phyloP scores from a whole-genome alignment of 1,140 invertebrate species.

The Drosophila sp. region DNA sequence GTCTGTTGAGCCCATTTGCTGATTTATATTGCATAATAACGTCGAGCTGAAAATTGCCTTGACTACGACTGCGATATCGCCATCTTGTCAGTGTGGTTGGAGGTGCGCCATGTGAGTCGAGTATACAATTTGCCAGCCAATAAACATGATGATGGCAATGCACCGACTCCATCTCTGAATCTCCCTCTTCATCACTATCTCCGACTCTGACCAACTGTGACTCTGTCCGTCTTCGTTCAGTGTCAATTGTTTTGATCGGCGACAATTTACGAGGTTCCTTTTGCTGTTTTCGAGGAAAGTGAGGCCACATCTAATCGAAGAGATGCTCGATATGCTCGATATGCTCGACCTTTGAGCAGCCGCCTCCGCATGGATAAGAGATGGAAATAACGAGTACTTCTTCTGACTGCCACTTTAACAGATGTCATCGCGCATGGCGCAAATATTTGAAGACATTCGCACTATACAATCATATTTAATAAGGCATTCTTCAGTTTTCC shows the following conservation, averaged over 20 bases:
- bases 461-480: constrained; percentile 81
- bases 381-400: neutral
- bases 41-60: constrained; percentile 66
- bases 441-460: constrained; percentile 53
- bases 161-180: constrained; percentile 39
- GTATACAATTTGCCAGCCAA: constrained; percentile 70
- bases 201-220: constrained; percentile 10
- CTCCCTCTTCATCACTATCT: neutral
- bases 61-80: constrained; percentile 38
- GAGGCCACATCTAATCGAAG: constrained; percentile 62
- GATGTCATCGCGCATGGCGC: constrained; percentile 60
- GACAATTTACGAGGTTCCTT: constrained; percentile 64
- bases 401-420: constrained; percentile 71
- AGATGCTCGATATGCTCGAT: constrained; percentile 57
- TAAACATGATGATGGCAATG: constrained; percentile 61
- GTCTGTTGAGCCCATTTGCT: constrained; percentile 67
- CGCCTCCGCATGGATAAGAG: constrained; percentile 24
- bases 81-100: constrained; percentile 40
- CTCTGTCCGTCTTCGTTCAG: neutral
- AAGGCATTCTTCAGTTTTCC: constrained; percentile 55
- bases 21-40: constrained; percentile 82
- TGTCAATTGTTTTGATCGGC: constrained; percentile 75
- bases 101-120: constrained; percentile 33
- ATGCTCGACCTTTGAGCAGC: constrained; percentile 39
- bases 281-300: constrained; percentile 33